Conservation (phyloP, 2,113 vertebrate genomes). For the Vidua chalybeata region DNA sequence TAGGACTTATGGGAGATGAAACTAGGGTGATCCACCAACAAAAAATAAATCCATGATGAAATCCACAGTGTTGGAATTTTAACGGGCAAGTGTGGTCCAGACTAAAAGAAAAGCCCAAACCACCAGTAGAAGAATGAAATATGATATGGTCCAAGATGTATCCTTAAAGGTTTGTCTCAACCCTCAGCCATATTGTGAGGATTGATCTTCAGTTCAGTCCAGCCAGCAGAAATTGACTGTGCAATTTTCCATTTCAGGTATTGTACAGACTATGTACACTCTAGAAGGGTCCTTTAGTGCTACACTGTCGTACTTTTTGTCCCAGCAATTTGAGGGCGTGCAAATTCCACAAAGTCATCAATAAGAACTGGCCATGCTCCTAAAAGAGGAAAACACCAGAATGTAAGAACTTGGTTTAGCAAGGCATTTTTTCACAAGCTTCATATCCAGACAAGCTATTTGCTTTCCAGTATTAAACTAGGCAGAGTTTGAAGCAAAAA, state of each 20-base stretch:
- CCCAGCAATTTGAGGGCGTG: conserved; percentile 89
- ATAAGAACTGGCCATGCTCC: conserved; percentile 89
- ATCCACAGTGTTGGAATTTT: conserved; percentile 79
- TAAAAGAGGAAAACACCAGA: conserved; percentile 4
- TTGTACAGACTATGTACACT: conserved; percentile 88
- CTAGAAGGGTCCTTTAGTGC: conserved; percentile 78
- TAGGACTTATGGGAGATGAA: conserved; percentile 76
- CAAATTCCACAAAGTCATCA: conserved; percentile 91
- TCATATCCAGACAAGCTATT: not conserved
- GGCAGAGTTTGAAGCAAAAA: not conserved
- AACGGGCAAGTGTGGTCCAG: conserved; percentile 77
- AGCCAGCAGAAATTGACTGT: conserved; percentile 87
- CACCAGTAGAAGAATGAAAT: conserved; percentile 79
- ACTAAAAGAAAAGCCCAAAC: conserved; percentile 85
- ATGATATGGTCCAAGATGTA: conserved; percentile 82
- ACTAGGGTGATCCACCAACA: conserved; percentile 71
- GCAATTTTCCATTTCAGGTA: conserved; percentile 81
- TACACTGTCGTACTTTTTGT: conserved; percentile 89
- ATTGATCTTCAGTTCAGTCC: conserved; percentile 86
- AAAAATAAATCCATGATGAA: conserved; percentile 69
- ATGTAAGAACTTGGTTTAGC: not conserved
- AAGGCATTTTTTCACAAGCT: not conserved
- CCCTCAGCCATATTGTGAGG: conserved; percentile 77
- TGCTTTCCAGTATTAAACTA: not conserved
- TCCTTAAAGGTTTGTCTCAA: conserved; percentile 82